Base-by-base conservation (phyloP, 2,888 invertebrate genomes). In the Sarcophaga subvicina region DNA sequence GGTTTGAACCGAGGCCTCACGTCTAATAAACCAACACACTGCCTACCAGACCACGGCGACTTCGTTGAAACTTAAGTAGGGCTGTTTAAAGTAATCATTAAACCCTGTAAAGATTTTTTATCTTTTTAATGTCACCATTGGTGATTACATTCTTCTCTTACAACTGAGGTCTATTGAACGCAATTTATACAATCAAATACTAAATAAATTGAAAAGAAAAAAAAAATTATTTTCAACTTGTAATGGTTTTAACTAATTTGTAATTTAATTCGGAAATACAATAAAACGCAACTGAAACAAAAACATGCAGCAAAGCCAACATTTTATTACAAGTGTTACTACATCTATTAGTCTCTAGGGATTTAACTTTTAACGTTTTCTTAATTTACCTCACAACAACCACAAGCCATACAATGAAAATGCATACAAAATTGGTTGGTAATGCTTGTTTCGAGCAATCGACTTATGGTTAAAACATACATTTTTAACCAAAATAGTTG, bases 381-480 rank as follows among this genome's bases (percentile, higher is more conserved):
- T 54, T 54, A 54, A 54, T 54, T 54, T 54, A 17, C 17, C 54
- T 10, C 54, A 54, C 54, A 54, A 14, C 17, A 0, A 54, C 14
- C 12, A 17, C 54, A 12, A 17, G 12, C 54, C 12, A 54, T 54
- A 54, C 37, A 37, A 37, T 37, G 10, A n/a, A 78, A 64, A 71
- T 54, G 17, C 37, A 72, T 59, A 63, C 49, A 60, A 73, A 20
- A 54, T 70, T 1, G 4, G 20, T 64, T 64, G n/a, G 6, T 45
- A 54, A 54, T 59, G 60, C 22, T 27, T 64, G n/a, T 59, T 2
- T 62, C 2, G 17, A 67, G 54, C 54, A 54, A 54, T 2, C 8
- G 45, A 54, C 73, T 81, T 82, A 79, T 79, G 76, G 86, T 49
- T 17, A 75, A 82, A 86, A 86, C 86, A 86, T 63, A 47, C 10